phyloP scores from a whole-genome alignment of 2,113 vertebrate species.

The Calonectris borealis region DNA sequence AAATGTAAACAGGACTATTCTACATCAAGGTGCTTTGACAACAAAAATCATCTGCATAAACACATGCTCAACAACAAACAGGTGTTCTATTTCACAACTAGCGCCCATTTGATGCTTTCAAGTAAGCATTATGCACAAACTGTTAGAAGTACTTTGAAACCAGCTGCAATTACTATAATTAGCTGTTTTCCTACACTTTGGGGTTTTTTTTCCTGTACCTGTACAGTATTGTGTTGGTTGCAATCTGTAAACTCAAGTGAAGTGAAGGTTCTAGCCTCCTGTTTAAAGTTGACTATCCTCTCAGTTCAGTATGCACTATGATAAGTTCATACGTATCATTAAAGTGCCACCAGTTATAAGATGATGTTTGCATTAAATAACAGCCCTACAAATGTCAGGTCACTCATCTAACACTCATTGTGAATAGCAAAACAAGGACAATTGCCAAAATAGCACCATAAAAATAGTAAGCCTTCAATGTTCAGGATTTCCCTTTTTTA shows the following conservation, averaged over 20 bases:
- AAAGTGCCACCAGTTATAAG: background rate
- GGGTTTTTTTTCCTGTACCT: conserved; percentile 54
- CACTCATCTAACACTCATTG: background rate
- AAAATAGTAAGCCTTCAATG: conserved; percentile 2
- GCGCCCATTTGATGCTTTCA: conserved; percentile 81
- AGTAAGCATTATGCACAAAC: conserved; percentile 81
- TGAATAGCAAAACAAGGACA: background rate
- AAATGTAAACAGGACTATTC: conserved; percentile 84
- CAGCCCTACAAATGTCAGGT: background rate
- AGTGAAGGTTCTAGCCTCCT: background rate
- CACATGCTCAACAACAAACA: conserved; percentile 89
- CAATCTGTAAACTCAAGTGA: conserved; percentile 26
- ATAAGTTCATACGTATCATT: background rate
- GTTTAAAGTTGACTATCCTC: background rate
- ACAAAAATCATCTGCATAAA: conserved; percentile 89
- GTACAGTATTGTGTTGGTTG: conserved; percentile 40
- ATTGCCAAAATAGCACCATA: background rate
- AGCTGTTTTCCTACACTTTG: conserved; percentile 77
- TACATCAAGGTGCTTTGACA: conserved; percentile 88
- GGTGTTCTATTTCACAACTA: conserved; percentile 90
- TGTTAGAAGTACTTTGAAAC: conserved; percentile 86
- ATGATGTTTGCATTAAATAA: background rate
- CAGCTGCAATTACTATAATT: conserved; percentile 90
- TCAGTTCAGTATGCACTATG: background rate
- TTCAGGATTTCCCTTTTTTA: conserved; percentile 14